Percentiles rank a stretch among this genome's conserved stretches.
These are phyloP conservation scores for Misgurnus anguillicaudatus DNA, from an alignment of 2,113 vertebrate species.

Conservation along the genomic window DNA sequence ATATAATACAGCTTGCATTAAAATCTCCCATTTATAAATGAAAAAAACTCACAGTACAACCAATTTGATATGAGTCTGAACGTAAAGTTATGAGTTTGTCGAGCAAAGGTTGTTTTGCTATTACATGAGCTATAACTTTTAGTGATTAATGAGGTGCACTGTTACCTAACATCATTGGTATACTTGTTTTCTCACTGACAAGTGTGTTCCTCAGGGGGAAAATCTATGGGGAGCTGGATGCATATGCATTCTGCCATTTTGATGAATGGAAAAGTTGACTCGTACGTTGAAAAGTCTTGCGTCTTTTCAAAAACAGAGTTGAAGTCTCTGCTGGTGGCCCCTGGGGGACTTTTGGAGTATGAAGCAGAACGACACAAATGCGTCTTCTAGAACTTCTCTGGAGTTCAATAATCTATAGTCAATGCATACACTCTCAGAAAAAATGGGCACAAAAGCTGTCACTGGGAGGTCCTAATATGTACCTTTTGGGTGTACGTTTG, in stretches of 20 bases:
- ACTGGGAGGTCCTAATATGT: too few relatives aligned
- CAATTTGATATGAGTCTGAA: slow-evolving; percentile 2
- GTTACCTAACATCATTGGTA: slow-evolving; percentile 50
- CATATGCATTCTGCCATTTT: slow-evolving; percentile 47
- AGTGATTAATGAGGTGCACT: slow-evolving; percentile 56
- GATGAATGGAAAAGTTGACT: slow-evolving; percentile 53
- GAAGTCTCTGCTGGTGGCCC: slow-evolving; percentile 4
- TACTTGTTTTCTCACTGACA: slow-evolving; percentile 52
- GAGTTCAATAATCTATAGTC: slow-evolving; percentile 30
- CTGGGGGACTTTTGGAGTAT: slow-evolving; percentile 43
- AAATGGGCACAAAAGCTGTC: too few relatives aligned
- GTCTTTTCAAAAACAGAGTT: slow-evolving; percentile 35
- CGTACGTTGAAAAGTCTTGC: slow-evolving; percentile 17
- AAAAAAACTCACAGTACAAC: not conserved
- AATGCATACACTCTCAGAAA: not conserved
- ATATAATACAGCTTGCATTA: not conserved
- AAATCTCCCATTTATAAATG: not conserved
- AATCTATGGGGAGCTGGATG: slow-evolving; percentile 44
- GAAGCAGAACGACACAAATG: slow-evolving; percentile 33
- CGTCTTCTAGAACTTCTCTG: slow-evolving; percentile 12
- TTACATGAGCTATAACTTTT: slow-evolving; percentile 49
- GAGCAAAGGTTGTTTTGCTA: slow-evolving; percentile 34
- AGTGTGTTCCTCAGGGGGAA: slow-evolving; percentile 40
- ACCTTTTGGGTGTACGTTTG: too few relatives aligned
- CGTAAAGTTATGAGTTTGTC: slow-evolving; percentile 17